Conservation (phyloP, 1,140 invertebrate genomes). For the Brachionus sp. region DNA sequence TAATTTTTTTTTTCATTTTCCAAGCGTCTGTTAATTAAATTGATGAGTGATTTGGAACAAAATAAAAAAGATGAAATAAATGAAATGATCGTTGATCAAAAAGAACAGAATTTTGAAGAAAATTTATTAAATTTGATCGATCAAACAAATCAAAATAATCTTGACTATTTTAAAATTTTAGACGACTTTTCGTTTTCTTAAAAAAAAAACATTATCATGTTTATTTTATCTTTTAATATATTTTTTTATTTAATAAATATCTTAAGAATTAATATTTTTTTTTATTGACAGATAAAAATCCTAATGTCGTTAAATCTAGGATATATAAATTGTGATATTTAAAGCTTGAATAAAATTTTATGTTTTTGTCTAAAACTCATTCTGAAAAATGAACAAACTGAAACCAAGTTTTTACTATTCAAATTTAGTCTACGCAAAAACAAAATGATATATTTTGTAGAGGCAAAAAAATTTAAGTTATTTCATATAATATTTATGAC, state of each 20-base stretch:
- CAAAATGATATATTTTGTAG: too few relatives aligned
- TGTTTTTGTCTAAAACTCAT: too few relatives aligned
- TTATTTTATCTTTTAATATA: background rate
- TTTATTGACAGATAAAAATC: too few relatives aligned
- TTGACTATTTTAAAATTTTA: background rate
- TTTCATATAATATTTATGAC: too few relatives aligned
- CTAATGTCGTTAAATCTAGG: too few relatives aligned
- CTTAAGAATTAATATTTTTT: too few relatives aligned
- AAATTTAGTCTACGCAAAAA: too few relatives aligned
- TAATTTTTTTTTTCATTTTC: background rate
- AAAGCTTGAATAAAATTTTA: too few relatives aligned
- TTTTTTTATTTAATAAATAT: background rate
- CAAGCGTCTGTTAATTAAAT: slow-evolving; percentile 25
- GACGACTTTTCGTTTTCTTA: background rate
- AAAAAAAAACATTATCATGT: background rate
- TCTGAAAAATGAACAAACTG: too few relatives aligned
- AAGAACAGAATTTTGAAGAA: background rate
- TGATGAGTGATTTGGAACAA: slow-evolving; percentile 15
- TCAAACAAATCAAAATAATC: background rate
- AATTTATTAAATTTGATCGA: background rate
- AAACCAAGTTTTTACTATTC: too few relatives aligned
- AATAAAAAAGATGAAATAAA: background rate
- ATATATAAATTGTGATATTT: too few relatives aligned
- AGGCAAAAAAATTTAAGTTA: too few relatives aligned
- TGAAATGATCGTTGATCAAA: background rate